A percentile compares a stretch with the other conserved stretches of the same genome.
These are phyloP conservation scores for Drosophila bipectinata DNA, from an alignment of 1,140 invertebrate genomes.

Conservation along the genomic window DNA sequence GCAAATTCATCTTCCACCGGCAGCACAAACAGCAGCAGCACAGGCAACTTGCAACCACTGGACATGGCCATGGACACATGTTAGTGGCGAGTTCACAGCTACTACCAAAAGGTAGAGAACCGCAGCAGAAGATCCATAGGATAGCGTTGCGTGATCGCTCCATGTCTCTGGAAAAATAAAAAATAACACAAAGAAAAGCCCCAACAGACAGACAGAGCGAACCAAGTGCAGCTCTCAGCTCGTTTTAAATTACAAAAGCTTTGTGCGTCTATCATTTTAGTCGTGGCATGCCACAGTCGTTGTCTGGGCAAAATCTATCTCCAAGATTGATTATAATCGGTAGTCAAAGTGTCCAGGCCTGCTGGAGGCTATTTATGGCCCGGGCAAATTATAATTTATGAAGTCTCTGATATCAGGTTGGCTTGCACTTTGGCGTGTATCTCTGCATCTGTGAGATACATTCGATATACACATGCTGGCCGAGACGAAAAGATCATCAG, in stretches of 20 bases:
- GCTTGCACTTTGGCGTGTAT: constrained; percentile 60
- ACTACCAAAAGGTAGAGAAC: constrained; percentile 20
- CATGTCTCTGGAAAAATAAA: constrained; percentile 7
- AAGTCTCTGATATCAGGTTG: constrained; percentile 47
- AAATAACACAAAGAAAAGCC: constrained; percentile 1
- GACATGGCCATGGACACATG: constrained; percentile 74
- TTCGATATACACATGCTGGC: constrained; percentile 64
- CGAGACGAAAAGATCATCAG: constrained; percentile 57
- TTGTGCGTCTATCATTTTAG: constrained; percentile 63
- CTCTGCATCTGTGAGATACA: constrained; percentile 56
- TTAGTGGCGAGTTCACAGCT: constrained; percentile 68
- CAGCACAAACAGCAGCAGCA: constrained; percentile 13
- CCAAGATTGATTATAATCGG: constrained; percentile 83
- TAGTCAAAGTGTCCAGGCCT: constrained; percentile 74
- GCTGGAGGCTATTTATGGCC: constrained; percentile 52
- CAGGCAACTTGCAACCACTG: constrained; percentile 49
- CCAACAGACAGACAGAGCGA: constrained; percentile 3
- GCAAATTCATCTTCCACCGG: constrained; percentile 45
- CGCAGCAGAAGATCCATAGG: constrained; percentile 32
- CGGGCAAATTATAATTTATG: constrained; percentile 78
- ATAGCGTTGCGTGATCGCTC: constrained; percentile 64
- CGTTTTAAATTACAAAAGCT: constrained; percentile 67
- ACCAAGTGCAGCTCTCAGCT: constrained; percentile 36
- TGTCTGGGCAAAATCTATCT: constrained; percentile 71
- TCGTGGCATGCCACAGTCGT: constrained; percentile 54